Evolutionary conservation across 2,797 vertebrate species (phyloP).

Genomic region (Argya squamiceps): DNA sequence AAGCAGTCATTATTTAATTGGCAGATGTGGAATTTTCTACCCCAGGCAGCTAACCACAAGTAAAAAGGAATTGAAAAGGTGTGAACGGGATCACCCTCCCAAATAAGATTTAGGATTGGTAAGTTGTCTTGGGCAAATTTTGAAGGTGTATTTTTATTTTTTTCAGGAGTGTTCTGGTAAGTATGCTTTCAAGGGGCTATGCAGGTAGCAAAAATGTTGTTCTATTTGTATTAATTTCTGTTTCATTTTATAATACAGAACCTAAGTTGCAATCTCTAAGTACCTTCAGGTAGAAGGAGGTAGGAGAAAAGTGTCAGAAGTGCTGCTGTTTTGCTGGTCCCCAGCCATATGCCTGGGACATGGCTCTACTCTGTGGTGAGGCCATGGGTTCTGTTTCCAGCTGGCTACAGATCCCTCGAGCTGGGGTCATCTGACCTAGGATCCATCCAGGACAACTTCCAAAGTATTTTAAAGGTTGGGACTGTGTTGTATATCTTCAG

Average conservation of each 20-base stretch:
- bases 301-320: neutral
- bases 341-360: fast-evolving
- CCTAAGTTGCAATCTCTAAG: neutral
- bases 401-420: neutral
- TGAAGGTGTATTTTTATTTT: neutral
- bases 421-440: neutral
- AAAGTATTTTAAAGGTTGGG: neutral
- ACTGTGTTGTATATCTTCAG: neutral
- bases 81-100: neutral
- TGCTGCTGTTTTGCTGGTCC: neutral
- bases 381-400: neutral
- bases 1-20: neutral
- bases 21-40: neutral
- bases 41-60: neutral
- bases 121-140: neutral
- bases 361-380: neutral
- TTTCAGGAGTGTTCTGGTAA: neutral
- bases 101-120: neutral
- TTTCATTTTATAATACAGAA: neutral
- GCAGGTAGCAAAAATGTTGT: neutral
- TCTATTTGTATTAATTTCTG: neutral
- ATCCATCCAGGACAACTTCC: neutral
- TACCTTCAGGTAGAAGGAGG: neutral
- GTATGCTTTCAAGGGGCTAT: neutral
- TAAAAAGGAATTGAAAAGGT: neutral